These are phyloP conservation scores for Caligus rogercresseyi DNA, from an alignment of 1,140 invertebrate genomes.

Conservation along the genomic window DNA sequence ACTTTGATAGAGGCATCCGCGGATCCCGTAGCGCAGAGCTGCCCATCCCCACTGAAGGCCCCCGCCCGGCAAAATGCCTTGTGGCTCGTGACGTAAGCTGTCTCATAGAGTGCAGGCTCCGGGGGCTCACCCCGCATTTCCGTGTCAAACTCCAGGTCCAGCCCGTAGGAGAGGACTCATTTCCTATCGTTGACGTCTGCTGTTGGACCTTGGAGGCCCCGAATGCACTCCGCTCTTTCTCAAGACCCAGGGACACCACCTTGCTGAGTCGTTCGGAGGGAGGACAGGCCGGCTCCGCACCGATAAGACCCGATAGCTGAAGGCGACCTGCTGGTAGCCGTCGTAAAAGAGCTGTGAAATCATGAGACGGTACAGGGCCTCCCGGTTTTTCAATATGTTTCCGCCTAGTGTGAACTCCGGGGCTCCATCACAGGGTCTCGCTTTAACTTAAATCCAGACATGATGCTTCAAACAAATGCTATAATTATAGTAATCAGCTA, in stretches of 20 bases:
- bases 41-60: slow-evolving; percentile 81
- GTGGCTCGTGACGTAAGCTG: slow-evolving; percentile 94
- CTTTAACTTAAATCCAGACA: neutral
- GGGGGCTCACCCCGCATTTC: slow-evolving; percentile 68
- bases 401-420: neutral
- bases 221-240: slow-evolving; percentile 42
- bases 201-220: neutral
- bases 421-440: neutral
- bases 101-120: slow-evolving; percentile 88
- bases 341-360: slow-evolving; percentile 26
- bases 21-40: slow-evolving; percentile 91
- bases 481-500: too few relatives aligned
- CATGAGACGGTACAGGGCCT: slow-evolving; percentile 18
- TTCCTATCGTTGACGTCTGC: neutral
- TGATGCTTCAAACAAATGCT: too few relatives aligned
- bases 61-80: slow-evolving; percentile 66
- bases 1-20: slow-evolving; percentile 97
- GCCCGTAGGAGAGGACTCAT: slow-evolving; percentile 34
- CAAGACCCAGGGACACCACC: slow-evolving; percentile 62
- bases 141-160: slow-evolving; percentile 79
- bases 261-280: slow-evolving; percentile 80
- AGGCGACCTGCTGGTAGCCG: slow-evolving; percentile 18
- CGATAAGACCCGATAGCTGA: slow-evolving; percentile 32
- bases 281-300: slow-evolving; percentile 76
- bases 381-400: slow-evolving; percentile 12